A percentile compares a stretch with the other conserved stretches of the same genome.
Conservation (phyloP, 1,140 invertebrate species). For the Thaumatotibia leucotreta region DNA sequence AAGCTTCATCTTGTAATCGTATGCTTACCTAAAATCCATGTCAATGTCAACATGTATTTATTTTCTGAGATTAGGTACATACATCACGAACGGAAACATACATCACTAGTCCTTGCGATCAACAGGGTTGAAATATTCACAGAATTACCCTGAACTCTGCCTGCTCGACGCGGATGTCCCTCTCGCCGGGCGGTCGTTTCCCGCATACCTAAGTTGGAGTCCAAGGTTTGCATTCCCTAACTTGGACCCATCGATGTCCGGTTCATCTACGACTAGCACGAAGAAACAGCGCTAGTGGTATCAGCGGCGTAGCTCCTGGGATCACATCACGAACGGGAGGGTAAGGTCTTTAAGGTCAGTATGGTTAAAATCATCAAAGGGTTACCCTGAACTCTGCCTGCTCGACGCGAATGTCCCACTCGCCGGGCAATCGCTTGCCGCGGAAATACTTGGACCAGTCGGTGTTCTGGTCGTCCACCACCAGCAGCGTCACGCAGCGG, state of each 20-base stretch:
- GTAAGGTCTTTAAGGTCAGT: too few relatives aligned
- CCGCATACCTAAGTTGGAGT: constrained; percentile 97
- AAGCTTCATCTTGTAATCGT: too few relatives aligned
- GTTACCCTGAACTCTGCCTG: constrained; percentile 93
- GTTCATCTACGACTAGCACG: constrained; percentile 96
- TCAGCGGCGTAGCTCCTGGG: too few relatives aligned
- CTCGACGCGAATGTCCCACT: constrained; percentile 97
- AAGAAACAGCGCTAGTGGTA: constrained; percentile 95
- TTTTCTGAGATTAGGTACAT: too few relatives aligned
- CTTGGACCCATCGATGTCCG: constrained; percentile 98
- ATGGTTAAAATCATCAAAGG: neutral
- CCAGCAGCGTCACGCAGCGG: constrained; percentile 93
- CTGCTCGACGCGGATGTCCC: constrained; percentile 96
- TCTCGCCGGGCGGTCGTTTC: constrained; percentile 91
- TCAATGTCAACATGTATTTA: too few relatives aligned
- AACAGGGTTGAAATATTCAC: neutral
- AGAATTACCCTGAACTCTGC: constrained; percentile 88
- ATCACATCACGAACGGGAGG: too few relatives aligned
- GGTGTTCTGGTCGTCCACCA: constrained; percentile 98
- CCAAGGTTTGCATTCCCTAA: too few relatives aligned
- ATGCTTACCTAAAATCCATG: too few relatives aligned
- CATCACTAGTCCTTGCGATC: too few relatives aligned
- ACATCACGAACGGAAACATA: too few relatives aligned
- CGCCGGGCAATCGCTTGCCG: constrained; percentile 90
- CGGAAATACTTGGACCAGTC: constrained; percentile 99